phyloP scores from a whole-genome alignment of 2,888 invertebrate genomes.

The Agrotis segetum region DNA sequence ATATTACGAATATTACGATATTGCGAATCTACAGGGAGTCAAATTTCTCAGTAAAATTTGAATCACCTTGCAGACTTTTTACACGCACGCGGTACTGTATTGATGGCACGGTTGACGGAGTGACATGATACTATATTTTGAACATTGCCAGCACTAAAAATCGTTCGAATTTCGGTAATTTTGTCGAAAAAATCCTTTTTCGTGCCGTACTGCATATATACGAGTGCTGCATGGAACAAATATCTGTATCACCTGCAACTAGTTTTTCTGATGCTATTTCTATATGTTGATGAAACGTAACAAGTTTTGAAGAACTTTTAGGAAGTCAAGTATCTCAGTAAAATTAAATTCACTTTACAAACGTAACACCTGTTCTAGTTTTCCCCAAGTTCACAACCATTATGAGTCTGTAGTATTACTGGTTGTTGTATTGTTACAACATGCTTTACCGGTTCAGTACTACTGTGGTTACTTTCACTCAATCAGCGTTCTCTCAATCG shows the following conservation, averaged over 20 bases:
- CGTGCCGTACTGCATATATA: too few relatives aligned
- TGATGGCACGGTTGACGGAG: too few relatives aligned
- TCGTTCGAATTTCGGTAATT: too few relatives aligned
- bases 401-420: conserved; percentile 53
- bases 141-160: too few relatives aligned
- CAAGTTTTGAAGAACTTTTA: too few relatives aligned
- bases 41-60: conserved; percentile 62
- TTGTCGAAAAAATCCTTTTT: too few relatives aligned
- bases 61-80: conserved; percentile 51
- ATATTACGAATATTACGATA: conserved; percentile 40
- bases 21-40: conserved; percentile 33
- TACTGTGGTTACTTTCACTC: conserved; percentile 82
- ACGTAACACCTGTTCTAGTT: conserved; percentile 62
- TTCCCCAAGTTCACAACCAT: conserved; percentile 72
- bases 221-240: too few relatives aligned
- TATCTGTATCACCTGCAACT: too few relatives aligned
- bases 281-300: too few relatives aligned
- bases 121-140: too few relatives aligned
- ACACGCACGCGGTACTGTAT: conserved; percentile 43
- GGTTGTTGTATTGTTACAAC: conserved; percentile 53
- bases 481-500: conserved; percentile 79
- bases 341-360: conserved; percentile 60
- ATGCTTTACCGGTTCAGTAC: conserved; percentile 61
- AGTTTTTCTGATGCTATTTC: too few relatives aligned
- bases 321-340: conserved; percentile 57